phyloP scores from a whole-genome alignment of 2,113 vertebrate species.

The Dryoscopus gambensis region DNA sequence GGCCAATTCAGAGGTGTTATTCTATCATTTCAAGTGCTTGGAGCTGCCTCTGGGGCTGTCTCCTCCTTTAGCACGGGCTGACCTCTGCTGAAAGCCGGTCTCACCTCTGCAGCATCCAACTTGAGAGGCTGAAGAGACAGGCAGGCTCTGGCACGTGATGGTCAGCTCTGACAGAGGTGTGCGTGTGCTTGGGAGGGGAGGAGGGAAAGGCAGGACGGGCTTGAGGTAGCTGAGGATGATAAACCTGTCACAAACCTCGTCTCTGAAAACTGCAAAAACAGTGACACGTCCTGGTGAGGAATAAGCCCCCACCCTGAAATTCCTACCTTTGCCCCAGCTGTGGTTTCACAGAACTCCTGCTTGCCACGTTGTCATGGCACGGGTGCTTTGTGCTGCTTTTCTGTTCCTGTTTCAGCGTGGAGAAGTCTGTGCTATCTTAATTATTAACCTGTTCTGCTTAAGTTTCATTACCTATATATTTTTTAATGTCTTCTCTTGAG shows the following conservation, averaged over 20 bases:
- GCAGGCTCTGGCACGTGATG: background rate
- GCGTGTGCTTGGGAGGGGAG: background rate
- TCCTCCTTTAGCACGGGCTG: background rate
- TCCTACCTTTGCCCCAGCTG: background rate
- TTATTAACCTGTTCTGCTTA: conserved; percentile 38
- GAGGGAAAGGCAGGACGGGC: background rate
- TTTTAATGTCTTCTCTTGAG: conserved; percentile 21
- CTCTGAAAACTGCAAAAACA: background rate
- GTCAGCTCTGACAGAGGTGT: background rate
- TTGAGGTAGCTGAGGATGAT: background rate
- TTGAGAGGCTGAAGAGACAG: background rate
- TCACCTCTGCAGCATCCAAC: background rate
- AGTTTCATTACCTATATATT: conserved; percentile 2
- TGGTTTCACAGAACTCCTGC: background rate
- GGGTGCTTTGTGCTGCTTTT: background rate
- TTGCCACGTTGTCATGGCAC: background rate
- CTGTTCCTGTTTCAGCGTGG: background rate
- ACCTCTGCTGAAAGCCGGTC: conserved; percentile 4
- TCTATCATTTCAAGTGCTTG: background rate
- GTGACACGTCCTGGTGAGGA: background rate
- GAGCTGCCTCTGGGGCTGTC: background rate
- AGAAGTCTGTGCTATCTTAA: conserved; percentile 28
- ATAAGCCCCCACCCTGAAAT: background rate
- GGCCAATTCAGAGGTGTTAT: background rate
- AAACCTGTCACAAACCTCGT: background rate